A percentile compares a stretch with the other conserved stretches of the same genome.
Evolutionary conservation across 2,113 vertebrate genomes (phyloP).

Genomic region (Mohoua ochrocephala): DNA sequence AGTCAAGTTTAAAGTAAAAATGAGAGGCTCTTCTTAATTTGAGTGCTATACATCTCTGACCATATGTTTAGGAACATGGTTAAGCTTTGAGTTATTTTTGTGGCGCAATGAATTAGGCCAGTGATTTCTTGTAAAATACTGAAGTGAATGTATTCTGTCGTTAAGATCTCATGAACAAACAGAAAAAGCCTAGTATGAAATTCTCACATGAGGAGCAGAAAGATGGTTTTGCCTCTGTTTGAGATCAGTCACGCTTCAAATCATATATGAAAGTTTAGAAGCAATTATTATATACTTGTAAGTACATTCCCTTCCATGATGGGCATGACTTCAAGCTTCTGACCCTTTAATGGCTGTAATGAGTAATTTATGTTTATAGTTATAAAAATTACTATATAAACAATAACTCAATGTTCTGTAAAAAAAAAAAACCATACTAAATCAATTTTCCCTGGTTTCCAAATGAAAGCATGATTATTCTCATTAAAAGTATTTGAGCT

Average conservation of each 20-base stretch:
- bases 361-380: not conserved
- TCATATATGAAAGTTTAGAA: not conserved
- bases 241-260: not conserved
- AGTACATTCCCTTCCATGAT: not conserved
- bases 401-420: slow-evolving; percentile 16
- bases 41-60: not conserved
- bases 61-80: not conserved
- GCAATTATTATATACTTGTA: not conserved
- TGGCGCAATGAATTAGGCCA: not conserved
- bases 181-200: not conserved
- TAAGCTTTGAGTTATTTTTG: not conserved
- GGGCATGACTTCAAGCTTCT: not conserved
- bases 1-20: not conserved
- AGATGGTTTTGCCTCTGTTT: not conserved
- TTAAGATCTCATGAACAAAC: not conserved
- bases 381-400: not conserved
- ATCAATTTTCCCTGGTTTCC: not conserved
- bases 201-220: not conserved
- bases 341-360: not conserved
- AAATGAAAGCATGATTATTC: not conserved
- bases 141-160: not conserved
- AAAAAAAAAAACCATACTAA: not conserved
- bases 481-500: slow-evolving; percentile 10
- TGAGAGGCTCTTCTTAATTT: not conserved
- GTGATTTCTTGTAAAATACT: not conserved